Percentiles rank a stretch among this genome's conserved stretches.
phyloP scores from a whole-genome alignment of 2,888 invertebrate species.

The Hecatera dysodea region DNA sequence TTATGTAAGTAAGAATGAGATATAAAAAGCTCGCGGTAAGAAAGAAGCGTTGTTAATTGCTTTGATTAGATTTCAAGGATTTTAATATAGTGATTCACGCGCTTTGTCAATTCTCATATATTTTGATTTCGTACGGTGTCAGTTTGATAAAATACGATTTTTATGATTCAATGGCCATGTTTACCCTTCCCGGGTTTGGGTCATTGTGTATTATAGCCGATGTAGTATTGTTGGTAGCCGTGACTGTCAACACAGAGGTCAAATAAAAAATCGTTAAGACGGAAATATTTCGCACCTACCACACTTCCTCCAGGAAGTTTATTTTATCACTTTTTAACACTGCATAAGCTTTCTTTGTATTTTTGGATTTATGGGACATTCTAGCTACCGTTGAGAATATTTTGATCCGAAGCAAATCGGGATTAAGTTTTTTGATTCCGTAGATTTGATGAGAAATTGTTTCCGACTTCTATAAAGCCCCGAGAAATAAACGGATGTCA shows the following conservation, averaged over 20 bases:
- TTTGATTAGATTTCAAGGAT: slow-evolving; percentile 90
- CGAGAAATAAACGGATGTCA: slow-evolving; percentile 44
- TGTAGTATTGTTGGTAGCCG: slow-evolving; percentile 81
- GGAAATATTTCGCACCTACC: slow-evolving; percentile 81
- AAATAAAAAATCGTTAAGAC: slow-evolving; percentile 83
- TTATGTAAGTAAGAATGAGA: slow-evolving; percentile 68
- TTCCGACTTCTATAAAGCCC: slow-evolving; percentile 41
- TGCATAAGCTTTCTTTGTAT: slow-evolving; percentile 49
- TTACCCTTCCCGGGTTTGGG: slow-evolving; percentile 85
- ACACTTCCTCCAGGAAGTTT: slow-evolving; percentile 84
- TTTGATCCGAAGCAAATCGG: slow-evolving; percentile 60
- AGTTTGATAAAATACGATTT: slow-evolving; percentile 78
- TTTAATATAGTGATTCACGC: slow-evolving; percentile 89
- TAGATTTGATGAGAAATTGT: slow-evolving; percentile 45
- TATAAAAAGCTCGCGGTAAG: slow-evolving; percentile 62
- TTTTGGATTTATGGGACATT: slow-evolving; percentile 49
- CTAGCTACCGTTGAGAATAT: slow-evolving; percentile 57
- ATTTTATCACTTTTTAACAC: slow-evolving; percentile 75
- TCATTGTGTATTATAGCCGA: slow-evolving; percentile 81
- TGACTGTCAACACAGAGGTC: slow-evolving; percentile 85
- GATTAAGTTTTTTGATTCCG: slow-evolving; percentile 50
- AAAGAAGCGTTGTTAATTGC: slow-evolving; percentile 88
- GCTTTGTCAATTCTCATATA: slow-evolving; percentile 87
- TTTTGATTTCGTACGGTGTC: slow-evolving; percentile 86
- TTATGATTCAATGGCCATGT: slow-evolving; percentile 82